A percentile compares a stretch with the other conserved stretches of the same genome.
Evolutionary conservation across 2,888 invertebrate genomes (phyloP).

Genomic region (Oscheius sp.): DNA sequence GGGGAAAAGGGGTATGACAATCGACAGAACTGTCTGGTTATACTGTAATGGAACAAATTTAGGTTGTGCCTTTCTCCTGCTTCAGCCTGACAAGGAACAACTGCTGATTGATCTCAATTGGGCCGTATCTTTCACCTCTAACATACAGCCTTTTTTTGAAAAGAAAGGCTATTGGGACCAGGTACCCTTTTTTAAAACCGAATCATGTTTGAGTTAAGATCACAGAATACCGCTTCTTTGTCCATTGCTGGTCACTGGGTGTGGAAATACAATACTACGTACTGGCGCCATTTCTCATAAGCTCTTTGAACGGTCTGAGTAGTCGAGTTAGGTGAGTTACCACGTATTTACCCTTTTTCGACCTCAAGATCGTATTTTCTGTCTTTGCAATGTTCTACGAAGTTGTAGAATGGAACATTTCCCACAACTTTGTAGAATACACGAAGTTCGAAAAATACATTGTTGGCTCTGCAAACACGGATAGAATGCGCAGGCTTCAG

Average conservation of each 20-base stretch:
- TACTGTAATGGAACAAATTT: not conserved
- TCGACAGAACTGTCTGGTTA: no score
- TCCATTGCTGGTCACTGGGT: slow-evolving; percentile 32
- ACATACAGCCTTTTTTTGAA: slow-evolving; percentile 28
- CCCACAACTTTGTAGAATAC: no score
- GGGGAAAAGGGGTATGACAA: no score
- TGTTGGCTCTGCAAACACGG: no score
- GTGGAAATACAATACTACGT: slow-evolving; percentile 31
- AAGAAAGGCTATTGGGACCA: slow-evolving; percentile 30
- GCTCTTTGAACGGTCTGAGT: not conserved
- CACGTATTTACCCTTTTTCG: not conserved
- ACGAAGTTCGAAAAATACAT: no score
- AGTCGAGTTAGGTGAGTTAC: not conserved
- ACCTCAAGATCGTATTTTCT: no score
- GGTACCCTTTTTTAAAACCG: slow-evolving; percentile 12
- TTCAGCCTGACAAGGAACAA: not conserved
- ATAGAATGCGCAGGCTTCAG: no score
- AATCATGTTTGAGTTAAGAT: not conserved
- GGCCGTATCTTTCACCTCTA: slow-evolving; percentile 20
- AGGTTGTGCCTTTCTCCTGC: slow-evolving; percentile 15
- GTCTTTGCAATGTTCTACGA: no score
- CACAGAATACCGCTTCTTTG: slow-evolving; percentile 20
- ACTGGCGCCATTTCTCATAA: slow-evolving; percentile 14
- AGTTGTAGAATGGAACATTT: no score
- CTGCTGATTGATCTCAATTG: slow-evolving; percentile 18